A percentile compares a stretch with the other conserved stretches of the same genome.
Evolutionary conservation across 1,140 invertebrate species (phyloP).

Genomic region (Meloidogyne floridensis): DNA sequence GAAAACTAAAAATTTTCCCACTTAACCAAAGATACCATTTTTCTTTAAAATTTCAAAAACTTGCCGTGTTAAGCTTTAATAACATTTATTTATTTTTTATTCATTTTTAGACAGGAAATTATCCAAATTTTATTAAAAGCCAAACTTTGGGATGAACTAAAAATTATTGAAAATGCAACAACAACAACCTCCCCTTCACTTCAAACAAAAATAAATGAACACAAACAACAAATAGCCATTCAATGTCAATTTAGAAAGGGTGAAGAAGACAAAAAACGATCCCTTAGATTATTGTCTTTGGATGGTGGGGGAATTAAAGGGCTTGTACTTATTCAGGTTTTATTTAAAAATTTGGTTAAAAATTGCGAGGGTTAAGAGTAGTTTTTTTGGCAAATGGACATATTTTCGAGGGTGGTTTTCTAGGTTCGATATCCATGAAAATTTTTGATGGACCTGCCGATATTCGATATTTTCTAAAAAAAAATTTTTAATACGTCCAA

Average conservation of each 20-base stretch:
- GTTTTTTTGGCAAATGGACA: no score
- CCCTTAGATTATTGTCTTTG: slow-evolving; percentile 37
- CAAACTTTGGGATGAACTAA: slow-evolving; percentile 11
- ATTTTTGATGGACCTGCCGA: no score
- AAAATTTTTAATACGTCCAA: no score
- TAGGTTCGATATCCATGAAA: no score
- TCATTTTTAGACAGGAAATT: not conserved
- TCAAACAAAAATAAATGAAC: slow-evolving; percentile 5
- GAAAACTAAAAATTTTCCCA: not conserved
- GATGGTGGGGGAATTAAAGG: slow-evolving; percentile 51
- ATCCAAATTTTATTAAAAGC: slow-evolving; percentile 6
- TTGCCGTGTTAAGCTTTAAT: not conserved
- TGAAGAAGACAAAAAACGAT: not conserved
- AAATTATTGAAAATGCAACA: not conserved
- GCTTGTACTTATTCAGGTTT: slow-evolving; percentile 36
- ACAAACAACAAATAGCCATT: not conserved
- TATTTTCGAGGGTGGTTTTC: no score
- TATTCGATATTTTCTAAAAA: no score
- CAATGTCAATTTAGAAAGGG: not conserved
- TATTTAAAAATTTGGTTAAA: no score
- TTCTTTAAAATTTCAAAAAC: no score
- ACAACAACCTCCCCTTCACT: not conserved
- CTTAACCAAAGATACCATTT: no score
- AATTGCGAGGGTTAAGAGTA: no score
- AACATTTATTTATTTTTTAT: not conserved